These are phyloP conservation scores for Diplodus sargus DNA, from an alignment of 2,797 vertebrate genomes.

Conservation along the genomic window DNA sequence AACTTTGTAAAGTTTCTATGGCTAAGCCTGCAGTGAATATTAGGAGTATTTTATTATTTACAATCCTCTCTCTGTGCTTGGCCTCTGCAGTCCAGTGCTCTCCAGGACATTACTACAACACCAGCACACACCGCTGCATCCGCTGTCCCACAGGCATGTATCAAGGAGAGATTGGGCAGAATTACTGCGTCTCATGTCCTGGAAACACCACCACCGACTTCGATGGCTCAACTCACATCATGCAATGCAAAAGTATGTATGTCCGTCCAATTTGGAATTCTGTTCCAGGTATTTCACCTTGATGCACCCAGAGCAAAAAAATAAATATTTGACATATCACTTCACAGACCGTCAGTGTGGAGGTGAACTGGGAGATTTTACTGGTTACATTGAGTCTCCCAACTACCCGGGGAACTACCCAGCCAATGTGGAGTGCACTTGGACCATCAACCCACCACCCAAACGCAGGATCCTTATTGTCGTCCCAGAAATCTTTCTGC, in stretches of 20 bases:
- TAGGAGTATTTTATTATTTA: not conserved
- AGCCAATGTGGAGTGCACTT: constrained; percentile 95
- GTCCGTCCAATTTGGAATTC: constrained; percentile 1
- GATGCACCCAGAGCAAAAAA: constrained; percentile 1
- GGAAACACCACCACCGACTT: constrained; percentile 98
- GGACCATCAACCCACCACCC: constrained; percentile 95
- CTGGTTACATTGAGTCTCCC: constrained; percentile 96
- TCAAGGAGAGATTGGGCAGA: constrained; percentile 96
- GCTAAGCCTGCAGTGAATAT: not conserved
- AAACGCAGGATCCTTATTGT: constrained; percentile 98
- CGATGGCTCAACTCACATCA: constrained; percentile 96
- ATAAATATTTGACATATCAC: constrained; percentile 30
- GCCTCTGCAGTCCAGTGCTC: constrained; percentile 93
- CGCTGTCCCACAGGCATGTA: constrained; percentile 91
- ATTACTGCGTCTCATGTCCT: constrained; percentile 93
- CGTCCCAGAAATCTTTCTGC: constrained; percentile 97
- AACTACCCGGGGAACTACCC: constrained; percentile 99
- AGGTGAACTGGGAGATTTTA: constrained; percentile 95
- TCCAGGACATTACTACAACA: constrained; percentile 97
- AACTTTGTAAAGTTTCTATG: no score
- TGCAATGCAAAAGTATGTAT: constrained; percentile 96
- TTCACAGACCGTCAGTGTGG: constrained; percentile 93
- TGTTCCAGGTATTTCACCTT: constrained; percentile 17
- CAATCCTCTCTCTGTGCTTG: not conserved
- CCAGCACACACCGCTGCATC: constrained; percentile 95